phyloP scores from a whole-genome alignment of 2,888 invertebrate species.

The Scrobipalpa costella region DNA sequence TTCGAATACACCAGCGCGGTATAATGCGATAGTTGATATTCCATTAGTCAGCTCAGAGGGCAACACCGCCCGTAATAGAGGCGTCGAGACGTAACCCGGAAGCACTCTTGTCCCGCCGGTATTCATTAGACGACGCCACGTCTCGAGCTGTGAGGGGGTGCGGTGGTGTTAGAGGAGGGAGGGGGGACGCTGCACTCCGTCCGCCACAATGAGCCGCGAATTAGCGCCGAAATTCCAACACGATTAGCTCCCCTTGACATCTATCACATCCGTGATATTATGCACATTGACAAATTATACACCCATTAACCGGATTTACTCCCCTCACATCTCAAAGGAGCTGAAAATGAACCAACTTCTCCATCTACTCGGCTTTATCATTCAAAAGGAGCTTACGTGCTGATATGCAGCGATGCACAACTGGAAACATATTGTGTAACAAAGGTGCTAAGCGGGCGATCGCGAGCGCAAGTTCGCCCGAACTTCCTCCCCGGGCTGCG shows the following conservation, averaged over 20 bases:
- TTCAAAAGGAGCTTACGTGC: conserved; percentile 12
- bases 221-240: conserved; percentile 7
- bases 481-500: background rate
- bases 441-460: conserved; percentile 20
- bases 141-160: background rate
- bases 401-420: conserved; percentile 12
- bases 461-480: conserved; percentile 9
- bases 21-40: conserved; percentile 11
- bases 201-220: conserved; percentile 8
- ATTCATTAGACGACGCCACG: conserved; percentile 12
- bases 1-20: background rate
- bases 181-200: background rate
- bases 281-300: conserved; percentile 15
- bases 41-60: background rate
- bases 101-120: conserved; percentile 4
- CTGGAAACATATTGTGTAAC: conserved; percentile 13
- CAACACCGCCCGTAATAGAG: background rate
- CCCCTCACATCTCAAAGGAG: background rate
- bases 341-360: background rate
- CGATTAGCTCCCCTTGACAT: conserved; percentile 17
- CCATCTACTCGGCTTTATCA: background rate
- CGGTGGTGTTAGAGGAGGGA: background rate
- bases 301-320: background rate
- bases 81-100: conserved; percentile 12
- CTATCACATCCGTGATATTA: conserved; percentile 2